Percentiles rank a stretch among this genome's conserved stretches.
These are phyloP conservation scores for Helostoma temminkii DNA, from an alignment of 2,797 vertebrate species.

Conservation along the genomic window DNA sequence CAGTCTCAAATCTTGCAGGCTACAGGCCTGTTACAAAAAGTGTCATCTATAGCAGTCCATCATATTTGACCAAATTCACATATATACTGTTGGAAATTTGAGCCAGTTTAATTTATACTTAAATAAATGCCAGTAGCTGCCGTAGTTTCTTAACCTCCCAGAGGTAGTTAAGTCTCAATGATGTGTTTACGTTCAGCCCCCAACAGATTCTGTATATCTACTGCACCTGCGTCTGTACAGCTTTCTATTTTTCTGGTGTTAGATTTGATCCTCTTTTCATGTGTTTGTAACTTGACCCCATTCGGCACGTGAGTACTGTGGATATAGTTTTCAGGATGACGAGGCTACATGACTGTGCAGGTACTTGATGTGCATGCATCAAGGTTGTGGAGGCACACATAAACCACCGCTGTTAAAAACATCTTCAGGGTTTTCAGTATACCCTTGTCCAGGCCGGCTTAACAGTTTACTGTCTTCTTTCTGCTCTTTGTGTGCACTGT, in stretches of 20 bases:
- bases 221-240: constrained; percentile 2
- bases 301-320: constrained; percentile 22
- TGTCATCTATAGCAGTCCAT: too few relatives aligned
- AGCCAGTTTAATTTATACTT: too few relatives aligned
- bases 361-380: constrained; percentile 12
- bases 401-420: background rate
- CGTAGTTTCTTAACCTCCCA: constrained; percentile 4
- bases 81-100: too few relatives aligned
- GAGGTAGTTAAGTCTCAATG: constrained; percentile 20
- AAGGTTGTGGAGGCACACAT: background rate
- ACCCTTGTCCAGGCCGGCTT: constrained; percentile 21
- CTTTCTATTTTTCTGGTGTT: constrained; percentile 32
- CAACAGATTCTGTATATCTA: constrained; percentile 5
- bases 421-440: constrained; percentile 1
- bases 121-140: too few relatives aligned
- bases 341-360: constrained; percentile 47
- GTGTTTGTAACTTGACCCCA: constrained; percentile 53
- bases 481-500: constrained; percentile 15
- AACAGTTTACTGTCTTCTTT: constrained; percentile 8
- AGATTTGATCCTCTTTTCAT: constrained; percentile 25
- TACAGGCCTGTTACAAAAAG: too few relatives aligned
- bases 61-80: too few relatives aligned
- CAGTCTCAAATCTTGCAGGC: too few relatives aligned
- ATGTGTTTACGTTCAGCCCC: background rate
- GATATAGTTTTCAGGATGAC: constrained; percentile 32